phyloP scores from a whole-genome alignment of 2,797 vertebrate genomes.

The Peromyscus eremicus region DNA sequence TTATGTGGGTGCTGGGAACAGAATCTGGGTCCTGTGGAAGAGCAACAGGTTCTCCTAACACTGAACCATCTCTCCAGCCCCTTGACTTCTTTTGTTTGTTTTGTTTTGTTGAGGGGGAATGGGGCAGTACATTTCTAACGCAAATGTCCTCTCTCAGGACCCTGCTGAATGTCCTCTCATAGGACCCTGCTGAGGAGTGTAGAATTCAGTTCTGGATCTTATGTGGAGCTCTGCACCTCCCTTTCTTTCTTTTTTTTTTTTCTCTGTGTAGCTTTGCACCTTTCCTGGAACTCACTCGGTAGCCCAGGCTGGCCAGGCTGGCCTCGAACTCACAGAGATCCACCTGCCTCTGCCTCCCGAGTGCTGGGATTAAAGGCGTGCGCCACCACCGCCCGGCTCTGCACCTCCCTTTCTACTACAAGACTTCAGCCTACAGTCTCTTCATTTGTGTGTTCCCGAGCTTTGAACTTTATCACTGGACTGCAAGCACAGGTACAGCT shows the following conservation, averaged over 20 bases:
- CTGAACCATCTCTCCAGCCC: not conserved
- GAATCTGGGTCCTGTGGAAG: not conserved
- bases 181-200: not conserved
- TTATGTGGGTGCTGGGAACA: not conserved
- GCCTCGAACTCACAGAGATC: no score
- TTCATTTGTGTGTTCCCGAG: not conserved
- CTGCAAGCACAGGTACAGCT: not conserved
- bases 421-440: not conserved
- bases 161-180: not conserved
- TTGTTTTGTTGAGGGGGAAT: not conserved
- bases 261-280: no score
- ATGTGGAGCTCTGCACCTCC: rapidly evolving
- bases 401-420: rapidly evolving
- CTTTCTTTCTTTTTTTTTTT: no score
- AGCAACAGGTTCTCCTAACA: not conserved
- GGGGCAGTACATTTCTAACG: not conserved
- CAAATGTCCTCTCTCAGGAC: not conserved
- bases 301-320: no score
- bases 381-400: no score
- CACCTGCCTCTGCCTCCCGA: no score
- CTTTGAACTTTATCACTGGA: not conserved
- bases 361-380: no score
- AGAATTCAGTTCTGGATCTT: not conserved
- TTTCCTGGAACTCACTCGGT: no score
- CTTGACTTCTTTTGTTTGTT: not conserved